Conservation (phyloP, 2,797 vertebrate genomes). For the Cirrhinus mrigala region DNA sequence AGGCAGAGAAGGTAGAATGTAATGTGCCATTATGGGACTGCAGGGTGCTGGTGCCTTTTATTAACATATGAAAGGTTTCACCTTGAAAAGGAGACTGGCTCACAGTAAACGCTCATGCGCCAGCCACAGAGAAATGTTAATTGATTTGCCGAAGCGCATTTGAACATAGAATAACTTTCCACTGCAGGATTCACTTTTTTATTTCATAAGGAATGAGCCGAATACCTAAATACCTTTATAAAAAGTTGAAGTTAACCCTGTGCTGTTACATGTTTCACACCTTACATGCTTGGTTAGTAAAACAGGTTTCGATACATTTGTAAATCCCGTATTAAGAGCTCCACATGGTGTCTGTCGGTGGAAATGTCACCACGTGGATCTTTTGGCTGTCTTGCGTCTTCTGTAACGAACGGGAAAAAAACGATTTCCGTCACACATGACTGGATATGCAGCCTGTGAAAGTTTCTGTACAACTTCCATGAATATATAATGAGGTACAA, state of each 20-base stretch:
- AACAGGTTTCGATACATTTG: not conserved
- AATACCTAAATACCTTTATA: too few relatives aligned
- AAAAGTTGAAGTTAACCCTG: too few relatives aligned
- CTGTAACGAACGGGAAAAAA: not conserved
- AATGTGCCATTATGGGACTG: constrained; percentile 25
- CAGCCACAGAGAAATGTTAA: not conserved
- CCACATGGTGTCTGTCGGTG: not conserved
- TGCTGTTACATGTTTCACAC: not conserved
- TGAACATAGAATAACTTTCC: not conserved
- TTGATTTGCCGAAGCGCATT: not conserved
- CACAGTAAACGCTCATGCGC: not conserved
- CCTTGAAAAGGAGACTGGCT: constrained; percentile 24
- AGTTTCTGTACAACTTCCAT: not conserved
- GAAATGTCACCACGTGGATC: not conserved
- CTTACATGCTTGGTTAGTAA: not conserved
- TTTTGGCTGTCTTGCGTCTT: not conserved
- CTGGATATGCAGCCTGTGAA: not conserved
- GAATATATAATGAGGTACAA: not conserved
- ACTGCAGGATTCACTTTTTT: not conserved
- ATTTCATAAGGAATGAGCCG: not conserved
- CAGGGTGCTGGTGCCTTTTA: constrained; percentile 26
- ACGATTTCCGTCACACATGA: not conserved
- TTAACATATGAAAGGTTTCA: constrained; percentile 48
- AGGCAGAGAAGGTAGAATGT: not conserved
- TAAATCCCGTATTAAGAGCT: not conserved